Conservation (phyloP, 2,113 vertebrate genomes). For the Gila orcuttii region DNA sequence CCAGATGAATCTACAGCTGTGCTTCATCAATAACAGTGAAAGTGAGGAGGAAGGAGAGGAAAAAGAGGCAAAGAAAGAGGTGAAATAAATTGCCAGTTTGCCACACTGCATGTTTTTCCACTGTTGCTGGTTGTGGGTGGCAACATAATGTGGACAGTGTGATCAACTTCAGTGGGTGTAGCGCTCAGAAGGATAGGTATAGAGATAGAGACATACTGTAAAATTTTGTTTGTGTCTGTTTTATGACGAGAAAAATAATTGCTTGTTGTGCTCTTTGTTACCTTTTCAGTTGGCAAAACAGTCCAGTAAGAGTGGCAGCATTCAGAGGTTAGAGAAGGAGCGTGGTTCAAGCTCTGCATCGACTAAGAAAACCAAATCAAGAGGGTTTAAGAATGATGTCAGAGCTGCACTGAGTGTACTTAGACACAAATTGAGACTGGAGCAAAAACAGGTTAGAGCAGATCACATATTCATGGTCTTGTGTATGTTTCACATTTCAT, state of each 20-base stretch:
- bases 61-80: slow-evolving; percentile 59
- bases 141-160: not conserved
- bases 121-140: not conserved
- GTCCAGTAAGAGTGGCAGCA: slow-evolving; percentile 34
- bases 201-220: not conserved
- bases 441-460: slow-evolving; percentile 45
- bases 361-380: slow-evolving; percentile 60
- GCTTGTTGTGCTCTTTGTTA: not conserved
- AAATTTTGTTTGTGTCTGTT: slow-evolving; percentile 17
- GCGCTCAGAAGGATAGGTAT: not conserved
- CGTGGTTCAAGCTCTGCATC: slow-evolving; percentile 34
- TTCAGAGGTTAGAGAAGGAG: slow-evolving; percentile 38
- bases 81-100: slow-evolving; percentile 40
- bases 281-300: slow-evolving; percentile 35
- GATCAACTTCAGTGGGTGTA: not conserved
- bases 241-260: not conserved
- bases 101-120: not conserved
- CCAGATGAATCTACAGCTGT: slow-evolving; percentile 77
- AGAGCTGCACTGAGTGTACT: slow-evolving; percentile 66
- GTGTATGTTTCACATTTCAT: not conserved
- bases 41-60: slow-evolving; percentile 73
- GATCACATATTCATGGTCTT: not conserved
- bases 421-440: slow-evolving; percentile 60
- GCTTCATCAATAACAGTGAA: slow-evolving; percentile 78
- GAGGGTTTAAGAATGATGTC: slow-evolving; percentile 67